Conservation (phyloP, 2,888 invertebrate genomes). For the Hypolimnas misippus region DNA sequence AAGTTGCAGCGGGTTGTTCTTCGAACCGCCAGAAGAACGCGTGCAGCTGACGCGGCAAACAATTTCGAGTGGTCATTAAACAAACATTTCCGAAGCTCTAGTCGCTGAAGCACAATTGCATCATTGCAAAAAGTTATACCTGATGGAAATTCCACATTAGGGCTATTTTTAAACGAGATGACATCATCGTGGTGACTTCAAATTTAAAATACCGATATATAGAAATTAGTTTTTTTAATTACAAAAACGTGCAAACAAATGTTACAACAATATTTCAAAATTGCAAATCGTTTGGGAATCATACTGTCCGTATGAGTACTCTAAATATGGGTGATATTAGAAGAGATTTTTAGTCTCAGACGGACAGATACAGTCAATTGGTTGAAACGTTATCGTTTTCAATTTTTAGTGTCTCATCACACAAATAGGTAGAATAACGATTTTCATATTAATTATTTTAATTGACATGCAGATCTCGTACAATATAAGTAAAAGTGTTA, state of each 20-base stretch:
- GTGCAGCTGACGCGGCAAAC: slow-evolving; percentile 7
- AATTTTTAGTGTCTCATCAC: not conserved
- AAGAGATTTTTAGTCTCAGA: no score
- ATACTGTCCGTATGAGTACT: no score
- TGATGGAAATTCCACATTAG: no score
- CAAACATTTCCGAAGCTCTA: not conserved
- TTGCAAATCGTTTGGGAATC: no score
- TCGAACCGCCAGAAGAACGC: not conserved
- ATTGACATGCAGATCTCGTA: not conserved
- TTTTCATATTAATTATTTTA: not conserved
- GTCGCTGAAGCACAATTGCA: not conserved
- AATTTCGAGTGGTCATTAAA: not conserved
- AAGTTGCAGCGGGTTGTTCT: slow-evolving; percentile 1
- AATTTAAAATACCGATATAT: no score
- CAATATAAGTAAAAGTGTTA: no score
- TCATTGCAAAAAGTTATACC: not conserved
- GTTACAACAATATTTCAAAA: not conserved
- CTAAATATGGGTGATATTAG: no score
- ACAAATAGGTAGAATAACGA: no score
- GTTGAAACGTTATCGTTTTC: not conserved
- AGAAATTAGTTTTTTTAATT: not conserved
- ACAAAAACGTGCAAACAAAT: not conserved
- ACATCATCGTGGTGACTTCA: no score
- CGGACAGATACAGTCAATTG: not conserved
- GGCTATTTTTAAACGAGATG: no score